Evolutionary conservation across 2,888 invertebrate species (phyloP).

Genomic region (Dolomedes plantarius): DNA sequence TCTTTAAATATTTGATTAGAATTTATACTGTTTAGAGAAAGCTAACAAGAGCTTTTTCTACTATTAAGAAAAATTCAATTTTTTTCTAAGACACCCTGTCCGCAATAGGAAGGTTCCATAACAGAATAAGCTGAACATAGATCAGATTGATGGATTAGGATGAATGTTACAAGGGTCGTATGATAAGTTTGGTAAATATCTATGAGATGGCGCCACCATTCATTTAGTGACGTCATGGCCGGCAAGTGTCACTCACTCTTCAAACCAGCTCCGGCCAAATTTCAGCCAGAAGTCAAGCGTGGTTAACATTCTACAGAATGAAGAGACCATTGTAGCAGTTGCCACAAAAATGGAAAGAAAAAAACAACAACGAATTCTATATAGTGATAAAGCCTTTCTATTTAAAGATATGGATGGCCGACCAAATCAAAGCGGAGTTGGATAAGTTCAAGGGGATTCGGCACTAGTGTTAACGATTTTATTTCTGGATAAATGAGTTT

Average conservation of each 20-base stretch:
- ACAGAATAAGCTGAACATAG: slow-evolving; percentile 51
- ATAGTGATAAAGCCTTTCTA: not conserved
- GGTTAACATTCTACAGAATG: not conserved
- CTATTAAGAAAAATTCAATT: too few species aligned
- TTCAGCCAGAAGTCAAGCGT: not conserved
- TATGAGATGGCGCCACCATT: too few species aligned
- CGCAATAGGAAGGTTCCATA: slow-evolving; percentile 23
- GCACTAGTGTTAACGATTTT: not conserved
- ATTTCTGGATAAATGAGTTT: not conserved
- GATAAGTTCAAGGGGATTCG: not conserved
- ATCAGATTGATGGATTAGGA: slow-evolving; percentile 8
- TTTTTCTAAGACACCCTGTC: too few species aligned
- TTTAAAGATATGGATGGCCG: not conserved
- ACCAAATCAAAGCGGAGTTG: not conserved
- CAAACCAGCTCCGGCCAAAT: not conserved
- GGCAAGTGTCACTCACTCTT: too few species aligned
- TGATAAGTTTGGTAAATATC: too few species aligned
- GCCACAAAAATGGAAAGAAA: too few species aligned
- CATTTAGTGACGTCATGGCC: too few species aligned
- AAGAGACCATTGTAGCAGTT: not conserved
- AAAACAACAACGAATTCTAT: not conserved
- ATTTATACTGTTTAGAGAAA: too few species aligned
- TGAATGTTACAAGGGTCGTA: not conserved
- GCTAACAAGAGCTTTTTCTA: too few species aligned
- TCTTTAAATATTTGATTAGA: too few species aligned